Base-by-base conservation (phyloP, 2,888 invertebrate species). In the Lasiommata megera region DNA sequence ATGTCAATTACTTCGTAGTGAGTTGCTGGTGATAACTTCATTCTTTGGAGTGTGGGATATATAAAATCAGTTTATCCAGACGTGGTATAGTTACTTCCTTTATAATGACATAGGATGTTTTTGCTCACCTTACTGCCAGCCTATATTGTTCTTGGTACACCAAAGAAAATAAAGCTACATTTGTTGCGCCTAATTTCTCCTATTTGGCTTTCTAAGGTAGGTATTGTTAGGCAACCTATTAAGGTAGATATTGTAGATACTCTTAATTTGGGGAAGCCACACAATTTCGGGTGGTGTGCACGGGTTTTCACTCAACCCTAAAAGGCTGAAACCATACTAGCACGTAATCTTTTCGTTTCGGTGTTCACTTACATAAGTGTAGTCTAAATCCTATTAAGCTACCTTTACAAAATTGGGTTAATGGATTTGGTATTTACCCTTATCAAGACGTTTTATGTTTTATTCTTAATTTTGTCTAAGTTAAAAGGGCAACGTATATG, bases 291-390 rank as follows among this genome's bases (percentile, higher is more conserved):
- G 67, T 67, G 60, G 55, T 41, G 40, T 44, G 58, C 58, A 55
- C 61, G 52, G 64, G 67, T 76, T 65, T 61, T 61, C 56, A 71
- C 74, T 85, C 82, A 88, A 88, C 88, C 88, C 88, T 87, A 84
- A 87, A 87, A 71, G 76, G 68, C 77, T 74, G 88, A 88, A 89
- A 83, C 88, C 89, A 75, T 87, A 88, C 67, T 72, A 82, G 74
- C 69, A 77, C 77, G 71, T 89, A 88, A 88, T 86, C 88, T 88
- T 74, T 75, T 80, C 67, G 75, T 74, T 76, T 74, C 72, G 68
- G 72, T 73, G 67, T 73, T 70, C 69, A 66, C 67, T 75, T 76
- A 65, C 65, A 59, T 58, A 60, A 56, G 53, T 52, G 71, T 67
- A 53, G 53, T 50, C 69, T 65, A 88, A 88, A 89, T 88, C 88